Conservation (phyloP, 2,797 vertebrate genomes). For the Gallinago solitaria region DNA sequence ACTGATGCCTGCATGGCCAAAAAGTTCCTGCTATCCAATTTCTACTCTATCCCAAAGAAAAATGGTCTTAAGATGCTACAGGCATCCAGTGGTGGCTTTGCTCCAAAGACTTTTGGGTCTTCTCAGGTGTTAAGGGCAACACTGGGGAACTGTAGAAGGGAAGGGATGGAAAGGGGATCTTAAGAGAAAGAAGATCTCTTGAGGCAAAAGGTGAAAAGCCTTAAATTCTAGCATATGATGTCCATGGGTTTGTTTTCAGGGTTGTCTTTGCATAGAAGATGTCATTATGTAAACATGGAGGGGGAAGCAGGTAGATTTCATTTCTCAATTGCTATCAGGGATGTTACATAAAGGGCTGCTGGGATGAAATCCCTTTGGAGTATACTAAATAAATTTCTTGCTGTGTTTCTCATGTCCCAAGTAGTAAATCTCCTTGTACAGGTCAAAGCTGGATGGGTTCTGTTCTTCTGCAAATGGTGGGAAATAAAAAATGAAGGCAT, state of each 20-base stretch:
- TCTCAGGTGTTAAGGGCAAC: background rate
- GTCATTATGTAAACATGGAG: background rate
- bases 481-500: background rate
- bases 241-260: background rate
- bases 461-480: background rate
- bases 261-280: background rate
- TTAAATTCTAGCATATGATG: background rate
- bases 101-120: background rate
- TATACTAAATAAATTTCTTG: background rate
- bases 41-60: background rate
- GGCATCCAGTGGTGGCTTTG: background rate
- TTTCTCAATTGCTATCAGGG: background rate
- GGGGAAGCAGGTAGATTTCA: background rate
- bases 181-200: background rate
- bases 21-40: background rate
- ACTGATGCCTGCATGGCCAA: background rate
- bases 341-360: background rate
- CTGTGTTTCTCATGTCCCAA: background rate
- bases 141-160: background rate
- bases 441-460: background rate
- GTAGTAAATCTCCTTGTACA: rapidly evolving
- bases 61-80: background rate
- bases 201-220: background rate
- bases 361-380: background rate
- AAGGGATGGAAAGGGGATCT: background rate